These are phyloP conservation scores for Ormia ochracea DNA, from an alignment of 2,888 invertebrate species.

Conservation along the genomic window DNA sequence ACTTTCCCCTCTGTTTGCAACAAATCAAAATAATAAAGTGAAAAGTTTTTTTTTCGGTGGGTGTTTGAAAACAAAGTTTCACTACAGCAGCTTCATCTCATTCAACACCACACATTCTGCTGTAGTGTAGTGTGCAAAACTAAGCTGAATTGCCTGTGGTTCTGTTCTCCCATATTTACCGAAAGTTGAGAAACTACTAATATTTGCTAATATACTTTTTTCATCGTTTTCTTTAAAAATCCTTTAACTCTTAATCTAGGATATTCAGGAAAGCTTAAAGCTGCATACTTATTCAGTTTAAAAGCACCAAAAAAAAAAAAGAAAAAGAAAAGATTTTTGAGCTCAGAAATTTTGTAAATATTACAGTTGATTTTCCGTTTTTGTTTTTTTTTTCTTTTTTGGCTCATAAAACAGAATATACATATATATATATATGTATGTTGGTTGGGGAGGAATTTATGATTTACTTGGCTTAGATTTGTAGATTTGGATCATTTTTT, in stretches of 20 bases:
- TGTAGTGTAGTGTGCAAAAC: neutral
- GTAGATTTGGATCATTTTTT: neutral
- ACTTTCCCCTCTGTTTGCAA: slow-evolving; percentile 34
- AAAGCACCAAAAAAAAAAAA: too few relatives aligned
- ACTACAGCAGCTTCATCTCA: slow-evolving; percentile 20
- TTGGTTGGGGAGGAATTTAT: slow-evolving; percentile 26
- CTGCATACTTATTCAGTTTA: neutral
- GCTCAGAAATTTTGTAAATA: slow-evolving; percentile 33
- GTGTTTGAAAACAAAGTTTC: slow-evolving; percentile 38
- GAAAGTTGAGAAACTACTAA: slow-evolving; percentile 52
- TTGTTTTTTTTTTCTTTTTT: slow-evolving; percentile 29
- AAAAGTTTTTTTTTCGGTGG: slow-evolving; percentile 53
- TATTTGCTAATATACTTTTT: slow-evolving; percentile 38
- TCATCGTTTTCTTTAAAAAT: neutral
- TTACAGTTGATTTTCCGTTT: slow-evolving; percentile 42
- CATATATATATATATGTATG: neutral
- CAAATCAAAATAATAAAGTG: slow-evolving; percentile 60
- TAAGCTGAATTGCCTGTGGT: slow-evolving; percentile 37
- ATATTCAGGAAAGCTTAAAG: slow-evolving; percentile 16
- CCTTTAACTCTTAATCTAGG: slow-evolving; percentile 2
- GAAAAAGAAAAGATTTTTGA: neutral
- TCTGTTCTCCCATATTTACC: slow-evolving; percentile 46
- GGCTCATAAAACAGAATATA: neutral
- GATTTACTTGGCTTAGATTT: slow-evolving; percentile 28
- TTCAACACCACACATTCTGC: slow-evolving; percentile 10